A percentile compares a stretch with the other conserved stretches of the same genome.
phyloP scores from a whole-genome alignment of 2,797 vertebrate genomes.

The Hafferia zeledoni region DNA sequence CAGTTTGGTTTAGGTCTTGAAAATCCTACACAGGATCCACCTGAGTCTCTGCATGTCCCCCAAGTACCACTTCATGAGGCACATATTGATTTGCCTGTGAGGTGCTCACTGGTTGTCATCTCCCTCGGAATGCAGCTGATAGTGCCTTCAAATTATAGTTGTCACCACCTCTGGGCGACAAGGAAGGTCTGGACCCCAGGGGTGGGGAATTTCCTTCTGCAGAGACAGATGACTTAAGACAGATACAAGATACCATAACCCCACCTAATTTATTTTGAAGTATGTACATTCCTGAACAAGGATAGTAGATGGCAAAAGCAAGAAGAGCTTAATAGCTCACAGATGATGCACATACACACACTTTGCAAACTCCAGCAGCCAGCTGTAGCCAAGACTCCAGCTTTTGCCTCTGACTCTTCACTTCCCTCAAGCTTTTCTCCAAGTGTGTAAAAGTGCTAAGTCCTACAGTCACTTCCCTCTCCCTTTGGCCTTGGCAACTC shows the following conservation, averaged over 20 bases:
- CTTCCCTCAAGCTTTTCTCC: background rate
- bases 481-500: background rate
- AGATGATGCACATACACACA: background rate
- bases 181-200: background rate
- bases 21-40: background rate
- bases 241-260: conserved; percentile 27
- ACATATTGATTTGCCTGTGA: fast-evolving
- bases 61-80: background rate
- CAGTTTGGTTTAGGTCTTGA: background rate
- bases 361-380: background rate
- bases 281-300: conserved; percentile 41
- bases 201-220: background rate
- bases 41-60: background rate
- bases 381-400: background rate
- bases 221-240: conserved; percentile 27
- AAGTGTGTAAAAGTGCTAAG: background rate
- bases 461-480: background rate
- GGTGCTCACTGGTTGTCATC: background rate
- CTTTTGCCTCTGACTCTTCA: background rate
- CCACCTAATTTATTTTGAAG: conserved; percentile 42
- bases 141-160: background rate
- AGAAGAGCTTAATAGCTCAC: conserved; percentile 46
- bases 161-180: background rate
- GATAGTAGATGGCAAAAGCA: conserved; percentile 53
- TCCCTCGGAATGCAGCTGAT: background rate